Conservation (phyloP, 2,888 invertebrate species). For the Tanypteryx hageni region DNA sequence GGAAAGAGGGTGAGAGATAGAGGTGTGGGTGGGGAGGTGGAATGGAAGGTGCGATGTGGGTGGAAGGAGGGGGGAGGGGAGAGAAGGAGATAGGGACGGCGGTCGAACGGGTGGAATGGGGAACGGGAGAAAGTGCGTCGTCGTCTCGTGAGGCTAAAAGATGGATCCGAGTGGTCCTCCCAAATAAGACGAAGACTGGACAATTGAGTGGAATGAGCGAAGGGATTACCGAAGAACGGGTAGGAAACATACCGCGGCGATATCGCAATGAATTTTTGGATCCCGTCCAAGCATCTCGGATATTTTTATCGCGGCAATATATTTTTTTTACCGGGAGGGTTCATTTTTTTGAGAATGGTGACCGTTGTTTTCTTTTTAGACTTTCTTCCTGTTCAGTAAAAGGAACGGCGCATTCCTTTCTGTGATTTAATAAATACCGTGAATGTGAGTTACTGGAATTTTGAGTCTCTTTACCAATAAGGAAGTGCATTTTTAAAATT, state of each 20-base stretch:
- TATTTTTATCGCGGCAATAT: neutral
- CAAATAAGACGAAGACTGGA: constrained; percentile 17
- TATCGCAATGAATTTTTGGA: constrained; percentile 4
- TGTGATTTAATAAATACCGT: no score
- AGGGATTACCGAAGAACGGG: constrained; percentile 2
- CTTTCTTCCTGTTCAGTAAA: no score
- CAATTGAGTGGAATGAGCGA: neutral
- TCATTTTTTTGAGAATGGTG: neutral
- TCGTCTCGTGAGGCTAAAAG: neutral
- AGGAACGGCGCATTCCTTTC: no score
- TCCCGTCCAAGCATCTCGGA: neutral
- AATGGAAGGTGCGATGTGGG: neutral
- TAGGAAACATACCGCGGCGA: neutral
- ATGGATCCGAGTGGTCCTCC: constrained; percentile 11
- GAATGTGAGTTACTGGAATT: no score
- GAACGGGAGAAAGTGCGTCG: no score
- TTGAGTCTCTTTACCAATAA: no score
- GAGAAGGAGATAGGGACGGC: no score
- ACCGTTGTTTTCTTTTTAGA: neutral
- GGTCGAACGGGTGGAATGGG: no score
- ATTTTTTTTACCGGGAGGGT: neutral
- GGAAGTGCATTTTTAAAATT: no score
- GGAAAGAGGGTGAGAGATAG: neutral
- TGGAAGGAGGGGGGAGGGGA: no score
- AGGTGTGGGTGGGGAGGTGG: constrained; percentile 5